phyloP scores from a whole-genome alignment of 2,888 invertebrate genomes.

The Ichneumoninae sp. region DNA sequence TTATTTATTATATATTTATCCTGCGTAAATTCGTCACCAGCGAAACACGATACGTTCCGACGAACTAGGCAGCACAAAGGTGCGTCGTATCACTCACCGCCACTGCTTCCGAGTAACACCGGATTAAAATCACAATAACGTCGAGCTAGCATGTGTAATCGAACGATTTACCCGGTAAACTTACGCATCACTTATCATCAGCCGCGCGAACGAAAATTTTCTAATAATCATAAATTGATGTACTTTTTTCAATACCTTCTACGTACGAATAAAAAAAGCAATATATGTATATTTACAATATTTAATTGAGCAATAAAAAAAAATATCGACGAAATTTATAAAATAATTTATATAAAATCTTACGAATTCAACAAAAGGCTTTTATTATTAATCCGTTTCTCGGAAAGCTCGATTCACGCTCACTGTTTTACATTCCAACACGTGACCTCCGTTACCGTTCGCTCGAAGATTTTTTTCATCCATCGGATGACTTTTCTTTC shows the following conservation, averaged over 20 bases:
- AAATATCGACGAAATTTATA: too few species aligned
- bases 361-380: not conserved
- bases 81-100: not conserved
- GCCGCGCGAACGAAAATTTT: not conserved
- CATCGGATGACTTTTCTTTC: not conserved
- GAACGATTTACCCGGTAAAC: not conserved
- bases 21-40: conserved; percentile 18
- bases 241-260: too few species aligned
- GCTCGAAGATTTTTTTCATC: not conserved
- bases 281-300: too few species aligned
- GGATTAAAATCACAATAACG: not conserved
- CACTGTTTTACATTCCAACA: conserved; percentile 8
- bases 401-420: not conserved
- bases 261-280: not conserved
- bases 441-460: conserved; percentile 4
- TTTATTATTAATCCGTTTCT: not conserved
- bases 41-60: not conserved
- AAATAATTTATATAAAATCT: too few species aligned
- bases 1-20: not conserved
- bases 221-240: not conserved
- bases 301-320: too few species aligned
- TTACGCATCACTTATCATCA: not conserved
- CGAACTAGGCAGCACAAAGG: not conserved
- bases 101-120: not conserved
- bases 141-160: not conserved